A percentile compares a stretch with the other conserved stretches of the same genome.
These are phyloP conservation scores for Hylomyscus alleni DNA, from an alignment of 2,797 vertebrate genomes.

Conservation along the genomic window DNA sequence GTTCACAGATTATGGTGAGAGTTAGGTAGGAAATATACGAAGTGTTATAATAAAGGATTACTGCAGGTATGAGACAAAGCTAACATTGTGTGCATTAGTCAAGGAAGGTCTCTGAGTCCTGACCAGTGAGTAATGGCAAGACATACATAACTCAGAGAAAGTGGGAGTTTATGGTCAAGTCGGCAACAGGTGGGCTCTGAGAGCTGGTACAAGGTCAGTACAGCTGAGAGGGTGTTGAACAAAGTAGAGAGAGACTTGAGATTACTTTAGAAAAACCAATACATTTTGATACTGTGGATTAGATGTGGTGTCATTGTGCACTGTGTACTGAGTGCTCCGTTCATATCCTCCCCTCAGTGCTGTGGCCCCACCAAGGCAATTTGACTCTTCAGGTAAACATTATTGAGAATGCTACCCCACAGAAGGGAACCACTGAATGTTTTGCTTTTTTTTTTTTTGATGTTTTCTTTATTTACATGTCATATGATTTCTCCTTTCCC, in stretches of 20 bases:
- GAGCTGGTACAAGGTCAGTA: neutral
- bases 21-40: neutral
- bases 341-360: neutral
- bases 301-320: neutral
- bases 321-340: neutral
- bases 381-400: neutral
- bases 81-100: neutral
- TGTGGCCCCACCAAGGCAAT: neutral
- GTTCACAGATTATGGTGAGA: conserved; percentile 20
- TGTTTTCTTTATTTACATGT: too few species aligned
- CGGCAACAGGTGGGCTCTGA: neutral
- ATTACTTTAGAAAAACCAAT: neutral
- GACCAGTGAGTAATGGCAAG: neutral
- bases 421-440: neutral
- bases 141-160: neutral
- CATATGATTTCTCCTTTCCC: too few species aligned
- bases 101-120: neutral
- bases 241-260: neutral
- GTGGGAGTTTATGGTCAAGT: neutral
- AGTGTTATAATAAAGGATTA: neutral
- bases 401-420: neutral
- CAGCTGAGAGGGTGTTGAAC: neutral
- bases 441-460: neutral
- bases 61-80: neutral
- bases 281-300: neutral